These are phyloP conservation scores for Eidolon dupreanum DNA, from an alignment of 2,797 vertebrate species.

Conservation along the genomic window DNA sequence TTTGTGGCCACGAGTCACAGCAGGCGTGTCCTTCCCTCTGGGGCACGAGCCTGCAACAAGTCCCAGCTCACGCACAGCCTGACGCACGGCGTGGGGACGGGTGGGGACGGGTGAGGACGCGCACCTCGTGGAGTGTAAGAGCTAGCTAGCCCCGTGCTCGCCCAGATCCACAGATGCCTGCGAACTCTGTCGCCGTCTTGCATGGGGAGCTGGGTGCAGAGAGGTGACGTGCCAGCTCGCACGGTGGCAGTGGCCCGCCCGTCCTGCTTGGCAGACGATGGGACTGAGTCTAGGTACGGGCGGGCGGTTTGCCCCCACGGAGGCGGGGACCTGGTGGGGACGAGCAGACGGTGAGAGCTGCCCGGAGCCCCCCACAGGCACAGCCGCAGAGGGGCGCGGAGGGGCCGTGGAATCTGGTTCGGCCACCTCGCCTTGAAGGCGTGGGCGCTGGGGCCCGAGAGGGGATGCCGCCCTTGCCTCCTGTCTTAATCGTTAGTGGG, in stretches of 20 bases:
- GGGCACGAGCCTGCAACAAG: not conserved
- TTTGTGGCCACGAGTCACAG: not conserved
- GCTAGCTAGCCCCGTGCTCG: too few species aligned
- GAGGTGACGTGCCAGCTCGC: not conserved
- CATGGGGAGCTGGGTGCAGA: not conserved
- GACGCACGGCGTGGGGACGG: accelerated
- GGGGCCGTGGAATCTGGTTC: not conserved
- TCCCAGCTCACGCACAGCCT: accelerated
- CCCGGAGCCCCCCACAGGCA: not conserved
- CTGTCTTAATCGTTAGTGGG: not conserved
- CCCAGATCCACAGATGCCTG: too few species aligned
- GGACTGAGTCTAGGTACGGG: not conserved
- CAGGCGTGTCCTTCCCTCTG: accelerated
- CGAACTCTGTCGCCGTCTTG: not conserved
- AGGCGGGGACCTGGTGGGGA: not conserved
- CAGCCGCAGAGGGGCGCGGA: not conserved
- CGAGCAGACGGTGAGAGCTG: accelerated
- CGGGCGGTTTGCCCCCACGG: not conserved
- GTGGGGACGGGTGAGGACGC: accelerated
- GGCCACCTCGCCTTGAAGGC: accelerated
- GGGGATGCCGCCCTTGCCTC: accelerated
- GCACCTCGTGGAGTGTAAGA: not conserved
- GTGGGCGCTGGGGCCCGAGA: not conserved
- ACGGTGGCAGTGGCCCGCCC: not conserved
- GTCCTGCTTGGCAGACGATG: not conserved